These are phyloP conservation scores for Drosophila kuntzei DNA, from an alignment of 2,888 invertebrate species.

Conservation along the genomic window DNA sequence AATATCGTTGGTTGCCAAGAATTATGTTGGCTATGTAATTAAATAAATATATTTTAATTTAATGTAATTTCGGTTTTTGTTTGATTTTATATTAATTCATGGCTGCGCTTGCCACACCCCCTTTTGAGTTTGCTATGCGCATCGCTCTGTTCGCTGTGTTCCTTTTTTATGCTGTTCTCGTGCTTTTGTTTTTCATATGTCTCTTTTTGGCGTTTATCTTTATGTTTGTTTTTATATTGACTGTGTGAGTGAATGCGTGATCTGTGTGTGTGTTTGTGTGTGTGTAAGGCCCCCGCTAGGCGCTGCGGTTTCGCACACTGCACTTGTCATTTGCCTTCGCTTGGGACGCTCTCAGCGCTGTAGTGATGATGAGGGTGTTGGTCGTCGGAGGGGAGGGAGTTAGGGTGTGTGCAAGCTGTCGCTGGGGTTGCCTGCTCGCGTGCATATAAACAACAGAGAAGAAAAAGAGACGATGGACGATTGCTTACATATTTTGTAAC, in stretches of 20 bases:
- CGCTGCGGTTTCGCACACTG: constrained; percentile 61
- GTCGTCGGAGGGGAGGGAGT: constrained; percentile 1
- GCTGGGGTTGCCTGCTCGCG: constrained; percentile 50
- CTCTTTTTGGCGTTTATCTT: constrained; percentile 78
- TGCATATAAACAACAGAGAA: constrained; percentile 50
- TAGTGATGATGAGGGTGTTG: constrained; percentile 7
- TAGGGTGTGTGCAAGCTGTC: constrained; percentile 37
- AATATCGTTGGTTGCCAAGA: constrained; percentile 23
- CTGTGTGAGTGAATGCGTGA: constrained; percentile 25
- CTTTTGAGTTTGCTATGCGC: constrained; percentile 45
- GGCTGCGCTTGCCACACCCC: constrained; percentile 50
- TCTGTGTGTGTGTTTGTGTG: constrained; percentile 27
- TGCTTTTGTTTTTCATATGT: constrained; percentile 72
- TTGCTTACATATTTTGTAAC: constrained; percentile 74
- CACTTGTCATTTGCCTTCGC: constrained; percentile 49
- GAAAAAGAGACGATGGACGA: constrained; percentile 45
- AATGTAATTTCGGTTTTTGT: not conserved
- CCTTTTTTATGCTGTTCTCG: constrained; percentile 46
- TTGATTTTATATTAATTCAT: constrained; percentile 1
- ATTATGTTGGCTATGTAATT: constrained; percentile 28
- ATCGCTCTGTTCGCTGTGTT: constrained; percentile 26
- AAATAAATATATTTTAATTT: constrained; percentile 14
- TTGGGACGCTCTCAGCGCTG: constrained; percentile 19
- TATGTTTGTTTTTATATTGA: constrained; percentile 73
- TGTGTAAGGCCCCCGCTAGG: constrained; percentile 49